These are phyloP conservation scores for Dryomyza anilis DNA, from an alignment of 2,888 invertebrate genomes.

Conservation along the genomic window DNA sequence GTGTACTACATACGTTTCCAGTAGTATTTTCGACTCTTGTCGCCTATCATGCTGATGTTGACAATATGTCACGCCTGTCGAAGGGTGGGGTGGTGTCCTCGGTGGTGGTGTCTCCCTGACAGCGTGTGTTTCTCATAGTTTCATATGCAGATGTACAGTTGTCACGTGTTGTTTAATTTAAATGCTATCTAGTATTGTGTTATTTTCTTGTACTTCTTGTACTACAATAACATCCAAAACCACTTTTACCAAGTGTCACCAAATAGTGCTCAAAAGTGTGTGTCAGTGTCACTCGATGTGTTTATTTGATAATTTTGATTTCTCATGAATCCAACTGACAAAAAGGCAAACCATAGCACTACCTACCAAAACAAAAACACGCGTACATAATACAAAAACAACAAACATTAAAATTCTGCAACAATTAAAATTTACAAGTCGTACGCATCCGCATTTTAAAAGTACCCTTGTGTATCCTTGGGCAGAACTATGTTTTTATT, in stretches of 20 bases:
- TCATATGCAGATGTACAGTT: not conserved
- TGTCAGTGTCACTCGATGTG: no score
- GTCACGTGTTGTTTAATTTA: slow-evolving; percentile 7
- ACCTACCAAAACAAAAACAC: slow-evolving; percentile 1
- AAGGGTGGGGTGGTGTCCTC: not conserved
- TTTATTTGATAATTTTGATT: no score
- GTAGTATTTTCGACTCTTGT: not conserved
- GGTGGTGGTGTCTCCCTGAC: not conserved
- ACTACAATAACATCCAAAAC: slow-evolving; percentile 3
- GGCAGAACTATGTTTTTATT: not conserved
- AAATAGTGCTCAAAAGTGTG: not conserved
- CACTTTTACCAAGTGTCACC: not conserved
- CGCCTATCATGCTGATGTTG: not conserved
- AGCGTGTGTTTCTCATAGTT: not conserved
- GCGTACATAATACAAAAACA: slow-evolving; percentile 8
- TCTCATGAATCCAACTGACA: no score
- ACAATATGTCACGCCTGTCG: not conserved
- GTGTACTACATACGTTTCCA: no score
- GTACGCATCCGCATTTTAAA: slow-evolving; percentile 2
- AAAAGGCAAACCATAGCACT: no score
- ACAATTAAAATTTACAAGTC: slow-evolving; percentile 18
- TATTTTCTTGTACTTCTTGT: slow-evolving; percentile 3
- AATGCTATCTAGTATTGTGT: not conserved
- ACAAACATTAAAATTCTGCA: not conserved
- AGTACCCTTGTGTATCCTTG: not conserved